Base-by-base conservation (phyloP, 2,888 invertebrate species). In the Aromia moschata region DNA sequence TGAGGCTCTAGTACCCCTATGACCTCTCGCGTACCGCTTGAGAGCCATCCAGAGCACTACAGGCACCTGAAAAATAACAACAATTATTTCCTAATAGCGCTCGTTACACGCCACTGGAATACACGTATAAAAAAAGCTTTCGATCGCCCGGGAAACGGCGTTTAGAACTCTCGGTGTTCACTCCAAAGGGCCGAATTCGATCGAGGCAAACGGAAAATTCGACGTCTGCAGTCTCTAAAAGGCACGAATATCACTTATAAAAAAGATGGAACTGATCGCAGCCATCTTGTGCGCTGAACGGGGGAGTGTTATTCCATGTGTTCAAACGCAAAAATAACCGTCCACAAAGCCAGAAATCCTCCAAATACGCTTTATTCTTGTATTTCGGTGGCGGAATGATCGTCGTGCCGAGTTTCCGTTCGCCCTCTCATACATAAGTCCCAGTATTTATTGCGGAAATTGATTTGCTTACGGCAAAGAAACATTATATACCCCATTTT, bases 401-500 rank as follows among this genome's bases (percentile, higher is more conserved):
- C 47, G 56, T 68, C 63, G 36, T 58, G 60, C 58, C 49, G 43
- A 61, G 53, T 69, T 65, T 65, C 60, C 52, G 59, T 43, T 62
- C 65, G 55, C 58, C 58, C 66, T 65, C 65, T 66, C 68, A 68
- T 67, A 69, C 68, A 72, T 60, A 68, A 69, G 68, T 65, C 64
- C 63, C 60, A 69, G 65, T 69, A 67, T 71, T 68, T 62, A 66
- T 65, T 67, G 71, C 71, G 72, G 75, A 78, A 79, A 80, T 79
- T 79, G 80, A 79, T 80, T 79, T 77, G 80, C 79, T 80, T 79
- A 79, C 79, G 77, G 79, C 77, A 74, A 77, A 78, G 78, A 76
- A 79, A 78, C 79, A 80, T 78, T 78, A 80, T 80, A 86, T 87
- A 87, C 87, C 87, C 87, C 87, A 87, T 87, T 87, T 87, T 78